Conservation (phyloP, 92 coral and sea anemone species). For the Umimayanthus chanpuru region DNA sequence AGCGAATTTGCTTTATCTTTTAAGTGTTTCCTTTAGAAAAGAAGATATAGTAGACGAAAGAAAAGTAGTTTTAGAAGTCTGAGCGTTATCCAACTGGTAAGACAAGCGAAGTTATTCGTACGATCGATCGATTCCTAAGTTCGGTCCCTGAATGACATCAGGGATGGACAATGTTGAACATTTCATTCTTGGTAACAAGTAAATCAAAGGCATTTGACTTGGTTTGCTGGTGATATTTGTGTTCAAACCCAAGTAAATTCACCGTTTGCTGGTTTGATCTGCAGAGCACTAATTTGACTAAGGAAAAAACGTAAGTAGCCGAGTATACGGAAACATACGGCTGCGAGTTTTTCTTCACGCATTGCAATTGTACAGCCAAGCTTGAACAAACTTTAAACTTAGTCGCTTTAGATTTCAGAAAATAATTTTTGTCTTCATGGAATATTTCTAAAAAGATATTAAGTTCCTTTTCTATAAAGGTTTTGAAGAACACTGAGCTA, state of each 20-base stretch:
- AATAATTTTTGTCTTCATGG: no score
- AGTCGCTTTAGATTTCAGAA: no score
- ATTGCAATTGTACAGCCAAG: no score
- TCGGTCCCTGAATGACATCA: slow-evolving; percentile 19
- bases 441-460: no score
- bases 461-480: neutral
- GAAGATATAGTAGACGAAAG: neutral
- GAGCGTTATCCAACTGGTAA: neutral
- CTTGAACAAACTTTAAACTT: no score
- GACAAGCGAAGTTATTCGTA: neutral
- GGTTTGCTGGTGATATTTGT: neutral
- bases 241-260: neutral
- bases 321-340: no score
- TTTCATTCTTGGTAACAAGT: neutral
- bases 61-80: neutral
- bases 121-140: neutral
- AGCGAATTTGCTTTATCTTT: neutral
- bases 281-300: no score
- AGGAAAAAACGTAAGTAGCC: no score
- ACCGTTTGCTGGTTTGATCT: no score
- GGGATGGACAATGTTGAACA: slow-evolving; percentile 27
- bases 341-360: no score
- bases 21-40: neutral
- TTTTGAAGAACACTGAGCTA: neutral
- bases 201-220: neutral